Base-by-base conservation (phyloP, 2,888 invertebrate genomes). In the Chaetogeoica ovagalla region DNA sequence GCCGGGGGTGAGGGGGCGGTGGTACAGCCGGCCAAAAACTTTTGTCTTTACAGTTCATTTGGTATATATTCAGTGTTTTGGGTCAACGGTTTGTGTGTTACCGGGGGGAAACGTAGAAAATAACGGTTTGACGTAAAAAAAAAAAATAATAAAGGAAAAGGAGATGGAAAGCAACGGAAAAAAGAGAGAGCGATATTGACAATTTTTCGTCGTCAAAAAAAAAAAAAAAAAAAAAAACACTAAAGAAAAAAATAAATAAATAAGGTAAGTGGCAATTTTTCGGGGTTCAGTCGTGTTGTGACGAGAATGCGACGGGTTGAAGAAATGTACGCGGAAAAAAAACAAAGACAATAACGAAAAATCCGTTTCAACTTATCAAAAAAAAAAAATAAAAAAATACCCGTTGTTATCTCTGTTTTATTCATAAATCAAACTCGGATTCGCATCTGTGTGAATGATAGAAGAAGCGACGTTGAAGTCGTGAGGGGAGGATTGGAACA, bases 21-120 rank as follows among this genome's bases (percentile, higher is more conserved):
- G n/a, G 4, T 30, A 30, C 4, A 30, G 30, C n/a, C 9, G 68
- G 59, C 30, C 23, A 60, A 68, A 70, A 77, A 77, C 68, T 68
- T 77, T 77, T 77, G 77, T 77, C 62, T 77, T 77, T 70, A 68
- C 77, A 70, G 77, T 77, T 70, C 77, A 77, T 77, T 77, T 77
- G 52, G 69, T 69, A 48, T 68, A 68, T 63, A 52, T 15, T 55
- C 19, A 30, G 8, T 21, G 68, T 52, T 23, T 6, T n/a, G 23
- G 55, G 37, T 30, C 2, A 13, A n/a, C 30, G n/a, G 73, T 15
- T 30, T 72, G 19, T 39, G 15, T 21, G 13, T 37, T 15, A n/a
- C 8, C 5, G 23, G 1, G 7, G 39, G 39, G 5, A 43, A 17
- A 15, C 13, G n/a, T 1, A 7, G 30, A 48, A 48, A 48, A 48